Conservation (phyloP, 2,113 vertebrate species). For the Equus quagga region DNA sequence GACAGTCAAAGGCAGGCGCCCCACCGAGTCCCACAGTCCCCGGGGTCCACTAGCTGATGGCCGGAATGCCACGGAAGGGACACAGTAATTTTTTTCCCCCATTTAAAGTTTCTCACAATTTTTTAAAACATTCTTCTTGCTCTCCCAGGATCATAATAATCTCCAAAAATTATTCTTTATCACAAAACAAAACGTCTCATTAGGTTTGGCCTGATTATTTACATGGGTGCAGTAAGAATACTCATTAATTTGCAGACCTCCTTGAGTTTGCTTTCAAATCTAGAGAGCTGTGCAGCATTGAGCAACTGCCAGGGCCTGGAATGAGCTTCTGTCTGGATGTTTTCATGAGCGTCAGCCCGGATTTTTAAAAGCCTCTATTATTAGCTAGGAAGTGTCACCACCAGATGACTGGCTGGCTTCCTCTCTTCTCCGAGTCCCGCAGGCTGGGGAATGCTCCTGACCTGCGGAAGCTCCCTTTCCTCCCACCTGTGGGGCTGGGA, state of each 20-base stretch:
- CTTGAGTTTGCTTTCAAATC: not conserved
- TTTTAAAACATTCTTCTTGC: not conserved
- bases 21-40: no score
- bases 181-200: not conserved
- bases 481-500: not conserved
- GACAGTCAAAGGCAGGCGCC: not conserved
- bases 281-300: rapidly evolving
- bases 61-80: not conserved
- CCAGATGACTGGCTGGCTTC: not conserved
- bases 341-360: not conserved
- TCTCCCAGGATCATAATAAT: not conserved
- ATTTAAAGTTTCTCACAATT: not conserved
- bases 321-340: not conserved
- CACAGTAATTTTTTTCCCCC: not conserved
- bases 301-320: not conserved
- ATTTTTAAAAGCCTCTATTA: not conserved
- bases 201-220: not conserved
- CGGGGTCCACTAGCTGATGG: not conserved
- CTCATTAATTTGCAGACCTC: not conserved
- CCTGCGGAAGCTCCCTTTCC: not conserved
- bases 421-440: not conserved
- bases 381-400: not conserved
- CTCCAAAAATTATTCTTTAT: not conserved
- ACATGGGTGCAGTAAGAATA: not conserved
- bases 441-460: not conserved